Conservation (phyloP, 2,113 vertebrate genomes). For the Sinocyclocheilus maitianheensis region DNA sequence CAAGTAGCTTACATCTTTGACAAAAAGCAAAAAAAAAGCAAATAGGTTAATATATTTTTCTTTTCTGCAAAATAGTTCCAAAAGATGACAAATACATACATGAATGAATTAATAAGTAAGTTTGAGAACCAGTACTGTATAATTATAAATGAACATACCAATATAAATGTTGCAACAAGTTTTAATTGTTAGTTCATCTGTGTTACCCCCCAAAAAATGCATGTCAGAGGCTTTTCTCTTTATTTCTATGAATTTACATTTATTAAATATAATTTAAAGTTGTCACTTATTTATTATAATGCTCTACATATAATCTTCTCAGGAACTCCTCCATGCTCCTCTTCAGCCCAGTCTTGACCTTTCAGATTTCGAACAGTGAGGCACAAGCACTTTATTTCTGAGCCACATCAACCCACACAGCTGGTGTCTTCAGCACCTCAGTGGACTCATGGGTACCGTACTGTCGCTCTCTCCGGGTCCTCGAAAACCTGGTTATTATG, state of each 20-base stretch:
- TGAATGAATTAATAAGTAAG: no score
- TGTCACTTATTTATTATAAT: slow-evolving; percentile 1
- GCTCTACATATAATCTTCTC: not conserved
- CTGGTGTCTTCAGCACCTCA: slow-evolving; percentile 27
- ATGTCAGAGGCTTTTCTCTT: not conserved
- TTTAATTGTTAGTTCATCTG: not conserved
- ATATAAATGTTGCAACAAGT: not conserved
- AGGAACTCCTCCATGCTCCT: slow-evolving; percentile 33
- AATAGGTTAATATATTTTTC: not conserved
- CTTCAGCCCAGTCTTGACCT: slow-evolving; percentile 3
- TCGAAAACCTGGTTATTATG: slow-evolving; percentile 76
- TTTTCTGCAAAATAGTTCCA: not conserved
- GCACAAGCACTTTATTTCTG: slow-evolving; percentile 17
- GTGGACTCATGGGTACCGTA: slow-evolving; percentile 73
- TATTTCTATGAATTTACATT: not conserved
- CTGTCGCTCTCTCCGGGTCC: slow-evolving; percentile 79
- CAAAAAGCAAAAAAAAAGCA: not conserved
- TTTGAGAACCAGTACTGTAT: not conserved
- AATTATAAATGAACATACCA: not conserved
- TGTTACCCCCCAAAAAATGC: not conserved
- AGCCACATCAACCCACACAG: slow-evolving; percentile 13
- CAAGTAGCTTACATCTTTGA: not conserved
- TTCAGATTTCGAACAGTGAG: slow-evolving; percentile 22
- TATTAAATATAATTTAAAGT: not conserved
- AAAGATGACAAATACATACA: not conserved